Evolutionary conservation across 2,797 vertebrate genomes (phyloP).

Genomic region (Morus bassanus): DNA sequence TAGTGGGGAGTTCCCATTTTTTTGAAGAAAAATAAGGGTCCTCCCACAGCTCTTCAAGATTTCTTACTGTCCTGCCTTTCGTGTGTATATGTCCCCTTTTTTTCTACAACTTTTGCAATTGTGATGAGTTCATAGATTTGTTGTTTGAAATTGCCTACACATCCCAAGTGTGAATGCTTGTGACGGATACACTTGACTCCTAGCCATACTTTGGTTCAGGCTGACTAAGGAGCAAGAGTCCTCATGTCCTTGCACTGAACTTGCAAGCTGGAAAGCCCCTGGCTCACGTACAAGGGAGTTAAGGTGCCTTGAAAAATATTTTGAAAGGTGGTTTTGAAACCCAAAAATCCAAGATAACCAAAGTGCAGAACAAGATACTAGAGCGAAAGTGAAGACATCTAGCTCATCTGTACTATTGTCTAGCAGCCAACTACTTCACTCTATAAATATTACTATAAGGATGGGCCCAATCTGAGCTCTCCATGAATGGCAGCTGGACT

Average conservation of each 20-base stretch:
- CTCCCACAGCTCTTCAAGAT: neutral
- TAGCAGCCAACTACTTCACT: neutral
- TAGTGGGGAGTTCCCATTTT: no score
- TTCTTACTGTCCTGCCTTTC: neutral
- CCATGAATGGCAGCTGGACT: neutral
- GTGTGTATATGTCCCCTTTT: neutral
- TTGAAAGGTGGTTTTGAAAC: neutral
- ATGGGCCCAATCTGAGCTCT: neutral
- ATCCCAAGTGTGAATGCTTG: neutral
- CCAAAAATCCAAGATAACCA: neutral
- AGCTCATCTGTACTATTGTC: neutral
- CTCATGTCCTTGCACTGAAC: neutral
- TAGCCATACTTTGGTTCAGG: neutral
- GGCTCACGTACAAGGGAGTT: neutral
- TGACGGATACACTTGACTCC: neutral
- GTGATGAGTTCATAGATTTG: neutral
- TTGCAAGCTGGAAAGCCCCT: neutral
- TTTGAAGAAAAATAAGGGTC: neutral
- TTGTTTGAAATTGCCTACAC: neutral
- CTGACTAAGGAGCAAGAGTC: neutral
- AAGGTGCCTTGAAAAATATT: neutral
- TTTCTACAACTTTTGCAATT: neutral
- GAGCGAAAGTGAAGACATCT: neutral
- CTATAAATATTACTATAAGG: neutral
- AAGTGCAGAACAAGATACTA: neutral